Conservation (phyloP, 2,113 vertebrate species). For the Chascanopsetta lugubris region DNA sequence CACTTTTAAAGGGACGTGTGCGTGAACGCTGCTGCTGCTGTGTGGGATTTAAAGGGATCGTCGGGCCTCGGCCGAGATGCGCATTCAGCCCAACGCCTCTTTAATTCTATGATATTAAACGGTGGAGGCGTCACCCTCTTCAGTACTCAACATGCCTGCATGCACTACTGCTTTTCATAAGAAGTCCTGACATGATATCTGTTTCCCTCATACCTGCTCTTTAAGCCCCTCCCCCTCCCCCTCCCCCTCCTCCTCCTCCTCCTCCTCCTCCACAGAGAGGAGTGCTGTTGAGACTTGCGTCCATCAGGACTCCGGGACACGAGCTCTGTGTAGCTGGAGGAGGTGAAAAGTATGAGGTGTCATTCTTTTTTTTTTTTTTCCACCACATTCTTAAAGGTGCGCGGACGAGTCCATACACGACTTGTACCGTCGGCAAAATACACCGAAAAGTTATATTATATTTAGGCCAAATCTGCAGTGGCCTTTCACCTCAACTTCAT, state of each 20-base stretch:
- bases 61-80: too few species aligned
- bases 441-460: not conserved
- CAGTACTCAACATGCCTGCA: conserved; percentile 1
- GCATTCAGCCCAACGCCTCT: too few species aligned
- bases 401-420: conserved; percentile 54
- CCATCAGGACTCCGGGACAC: conserved; percentile 22
- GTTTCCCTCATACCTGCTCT: conserved; percentile 48
- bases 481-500: too few species aligned
- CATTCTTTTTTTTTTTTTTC: not conserved
- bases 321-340: conserved; percentile 45
- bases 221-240: conserved; percentile 10
- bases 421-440: not conserved
- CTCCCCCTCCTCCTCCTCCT: conserved; percentile 24
- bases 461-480: conserved; percentile 4
- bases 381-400: conserved; percentile 52
- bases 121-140: conserved; percentile 28
- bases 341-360: conserved; percentile 26
- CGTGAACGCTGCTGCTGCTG: not conserved
- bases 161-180: too few species aligned
- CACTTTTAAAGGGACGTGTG: too few species aligned
- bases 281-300: conserved; percentile 51
- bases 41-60: too few species aligned
- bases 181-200: conserved; percentile 17
- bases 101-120: too few species aligned
- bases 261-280: conserved; percentile 30